Base-by-base conservation (phyloP, 2,797 vertebrate genomes). In the Tauraco hartlaubi region DNA sequence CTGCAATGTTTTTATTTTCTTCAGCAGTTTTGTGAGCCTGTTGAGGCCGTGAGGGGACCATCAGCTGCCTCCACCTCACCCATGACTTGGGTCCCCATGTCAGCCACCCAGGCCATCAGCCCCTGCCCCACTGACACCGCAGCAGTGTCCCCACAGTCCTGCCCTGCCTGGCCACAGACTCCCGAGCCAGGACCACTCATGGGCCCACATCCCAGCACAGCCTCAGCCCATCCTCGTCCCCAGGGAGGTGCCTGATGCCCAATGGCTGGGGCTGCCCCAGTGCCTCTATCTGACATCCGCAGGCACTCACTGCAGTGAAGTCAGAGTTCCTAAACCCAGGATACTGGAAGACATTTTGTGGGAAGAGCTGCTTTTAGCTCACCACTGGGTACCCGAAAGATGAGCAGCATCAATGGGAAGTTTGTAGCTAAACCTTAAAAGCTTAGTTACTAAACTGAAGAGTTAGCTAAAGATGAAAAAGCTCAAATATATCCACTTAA, bases 81-180 rank as follows among this genome's bases (percentile, higher is more conserved):
- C 11, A 37, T 13, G 13, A 37, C 35, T 22, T n/a, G 44, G 13
- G 13, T 20, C 11, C 17, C 51, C 28, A 29, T 22, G 14, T 10
- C 63, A 69, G n/a, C 14, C 49, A 11, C 9, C 2, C 0, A 2
- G 7, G 29, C 10, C 2, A 0, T 26, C 52, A 46, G 15, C 5
- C 37, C 17, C 33, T 75, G 44, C 35, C 26, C 41, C 6, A 0
- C 9, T 2, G 1, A 46, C 2, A 4, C 6, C 4, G 0, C 11
- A 41, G 26, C 26, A 41, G 21, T 13, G n/a, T 35, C n/a, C 46
- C 21, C 31, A 28, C 23, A 20, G 74, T 12, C 26, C 49, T 88
- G 28, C 12, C 29, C 48, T 33, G 33, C 23, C n/a, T 1, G 3
- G 16, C 15, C 23, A 19, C 12, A 9, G 4, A 18, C 21, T 33